Evolutionary conservation across 92 coral and sea anemone genomes (phyloP).

Genomic region (Actinostola sp.): DNA sequence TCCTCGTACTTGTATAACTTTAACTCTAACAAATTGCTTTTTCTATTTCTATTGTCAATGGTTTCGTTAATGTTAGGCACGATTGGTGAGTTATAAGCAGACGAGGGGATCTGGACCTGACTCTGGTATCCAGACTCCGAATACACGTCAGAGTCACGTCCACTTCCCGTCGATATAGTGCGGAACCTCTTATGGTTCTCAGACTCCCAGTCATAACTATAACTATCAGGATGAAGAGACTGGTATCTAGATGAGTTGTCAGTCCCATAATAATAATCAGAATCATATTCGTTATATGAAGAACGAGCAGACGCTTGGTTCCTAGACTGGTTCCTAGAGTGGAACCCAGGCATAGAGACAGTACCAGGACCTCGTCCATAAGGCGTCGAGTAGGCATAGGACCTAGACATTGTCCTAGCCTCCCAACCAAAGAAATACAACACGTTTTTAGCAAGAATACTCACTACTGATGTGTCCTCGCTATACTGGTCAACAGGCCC

Average conservation of each 20-base stretch:
- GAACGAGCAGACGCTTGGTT: slow-evolving; percentile 29
- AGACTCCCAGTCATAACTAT: slow-evolving; percentile 31
- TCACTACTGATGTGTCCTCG: slow-evolving; percentile 55
- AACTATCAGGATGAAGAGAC: slow-evolving; percentile 13
- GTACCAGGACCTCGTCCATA: slow-evolving; percentile 46
- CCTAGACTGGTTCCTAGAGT: slow-evolving; percentile 33
- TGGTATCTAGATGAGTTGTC: slow-evolving; percentile 24
- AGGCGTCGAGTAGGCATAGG: slow-evolving; percentile 44
- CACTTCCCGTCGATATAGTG: slow-evolving; percentile 44
- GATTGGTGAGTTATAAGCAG: slow-evolving; percentile 20
- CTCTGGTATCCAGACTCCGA: slow-evolving; percentile 57
- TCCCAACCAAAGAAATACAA: slow-evolving; percentile 55
- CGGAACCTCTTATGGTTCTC: slow-evolving; percentile 28
- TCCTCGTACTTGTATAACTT: slow-evolving; percentile 48
- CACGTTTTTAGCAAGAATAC: slow-evolving; percentile 57
- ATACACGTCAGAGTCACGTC: slow-evolving; percentile 44
- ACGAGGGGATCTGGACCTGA: slow-evolving; percentile 51
- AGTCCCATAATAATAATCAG: slow-evolving; percentile 26
- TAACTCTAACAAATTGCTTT: slow-evolving; percentile 25
- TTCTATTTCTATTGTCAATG: slow-evolving; percentile 26
- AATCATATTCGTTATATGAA: slow-evolving; percentile 30
- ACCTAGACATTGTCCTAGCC: slow-evolving; percentile 36
- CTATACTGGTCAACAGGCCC: slow-evolving; percentile 56
- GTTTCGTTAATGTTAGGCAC: slow-evolving; percentile 35
- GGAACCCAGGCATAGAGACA: slow-evolving; percentile 52